Conservation (phyloP, 2,888 invertebrate species). For the Nyleta sp. region DNA sequence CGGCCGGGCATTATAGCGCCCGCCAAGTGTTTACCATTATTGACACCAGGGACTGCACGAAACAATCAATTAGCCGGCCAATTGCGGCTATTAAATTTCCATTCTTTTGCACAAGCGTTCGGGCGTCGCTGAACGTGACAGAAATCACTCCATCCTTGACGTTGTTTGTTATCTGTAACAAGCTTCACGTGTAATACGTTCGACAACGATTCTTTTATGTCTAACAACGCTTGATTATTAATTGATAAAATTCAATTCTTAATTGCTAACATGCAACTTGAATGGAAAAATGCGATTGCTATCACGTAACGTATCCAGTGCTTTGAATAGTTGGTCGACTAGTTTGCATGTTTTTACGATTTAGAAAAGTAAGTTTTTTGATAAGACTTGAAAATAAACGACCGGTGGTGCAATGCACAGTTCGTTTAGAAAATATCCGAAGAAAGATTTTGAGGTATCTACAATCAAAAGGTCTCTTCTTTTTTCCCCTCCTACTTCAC, state of each 20-base stretch:
- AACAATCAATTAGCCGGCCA: slow-evolving; percentile 52
- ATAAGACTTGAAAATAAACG: too few species aligned
- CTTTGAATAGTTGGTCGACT: slow-evolving; percentile 6
- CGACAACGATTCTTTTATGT: slow-evolving; percentile 29
- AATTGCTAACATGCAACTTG: slow-evolving; percentile 22
- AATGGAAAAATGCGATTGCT: slow-evolving; percentile 28
- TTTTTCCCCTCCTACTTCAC: too few species aligned
- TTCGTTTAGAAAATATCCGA: too few species aligned
- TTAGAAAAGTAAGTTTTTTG: too few species aligned
- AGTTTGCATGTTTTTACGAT: slow-evolving; percentile 7
- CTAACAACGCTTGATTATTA: slow-evolving; percentile 17
- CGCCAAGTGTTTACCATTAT: slow-evolving; percentile 29
- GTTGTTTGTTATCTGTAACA: slow-evolving; percentile 67
- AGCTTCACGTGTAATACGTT: slow-evolving; percentile 65
- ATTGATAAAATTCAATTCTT: slow-evolving; percentile 17
- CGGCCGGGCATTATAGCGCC: slow-evolving; percentile 20
- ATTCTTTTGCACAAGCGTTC: slow-evolving; percentile 27
- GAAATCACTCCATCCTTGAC: slow-evolving; percentile 39
- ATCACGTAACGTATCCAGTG: slow-evolving; percentile 40
- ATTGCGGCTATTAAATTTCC: slow-evolving; percentile 36
- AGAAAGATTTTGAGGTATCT: too few species aligned
- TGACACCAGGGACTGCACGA: slow-evolving; percentile 31
- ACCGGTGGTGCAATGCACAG: too few species aligned
- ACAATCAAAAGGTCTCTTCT: too few species aligned
- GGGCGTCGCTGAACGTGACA: slow-evolving; percentile 36